Evolutionary conservation across 2,888 invertebrate genomes (phyloP).

Genomic region (Falcaria lacertinaria): DNA sequence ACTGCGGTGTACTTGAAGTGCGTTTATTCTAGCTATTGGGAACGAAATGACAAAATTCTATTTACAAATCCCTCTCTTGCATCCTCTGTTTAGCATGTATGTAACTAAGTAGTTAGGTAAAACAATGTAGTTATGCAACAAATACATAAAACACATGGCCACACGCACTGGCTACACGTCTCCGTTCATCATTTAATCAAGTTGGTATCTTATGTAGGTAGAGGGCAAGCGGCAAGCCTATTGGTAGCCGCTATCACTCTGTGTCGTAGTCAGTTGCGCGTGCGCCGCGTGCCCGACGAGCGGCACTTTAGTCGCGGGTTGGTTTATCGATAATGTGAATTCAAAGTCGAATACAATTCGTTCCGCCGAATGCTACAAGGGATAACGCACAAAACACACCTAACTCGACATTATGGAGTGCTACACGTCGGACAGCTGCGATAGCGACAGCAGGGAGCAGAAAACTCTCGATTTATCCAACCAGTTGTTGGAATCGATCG

Average conservation of each 20-base stretch:
- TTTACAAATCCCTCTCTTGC: too few relatives aligned
- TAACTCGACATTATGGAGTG: slow-evolving; percentile 81
- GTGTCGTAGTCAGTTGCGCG: slow-evolving; percentile 54
- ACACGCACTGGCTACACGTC: background rate
- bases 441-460: slow-evolving; percentile 85
- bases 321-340: slow-evolving; percentile 44
- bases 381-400: slow-evolving; percentile 17
- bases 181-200: slow-evolving; percentile 7
- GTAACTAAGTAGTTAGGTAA: background rate
- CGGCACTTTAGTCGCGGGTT: slow-evolving; percentile 21
- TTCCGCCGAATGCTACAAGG: slow-evolving; percentile 21
- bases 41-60: too few relatives aligned
- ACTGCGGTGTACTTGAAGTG: too few relatives aligned
- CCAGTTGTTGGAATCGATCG: slow-evolving; percentile 77
- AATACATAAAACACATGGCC: background rate
- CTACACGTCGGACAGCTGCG: slow-evolving; percentile 91
- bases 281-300: slow-evolving; percentile 47
- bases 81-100: too few relatives aligned
- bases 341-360: slow-evolving; percentile 13
- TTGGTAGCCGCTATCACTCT: background rate
- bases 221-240: slow-evolving; percentile 3
- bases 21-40: too few relatives aligned
- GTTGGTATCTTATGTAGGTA: slow-evolving; percentile 3
- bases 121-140: slow-evolving; percentile 1
- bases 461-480: slow-evolving; percentile 84